These are phyloP conservation scores for Scaptomyza pallida DNA, from an alignment of 1,140 invertebrate genomes.

Conservation along the genomic window DNA sequence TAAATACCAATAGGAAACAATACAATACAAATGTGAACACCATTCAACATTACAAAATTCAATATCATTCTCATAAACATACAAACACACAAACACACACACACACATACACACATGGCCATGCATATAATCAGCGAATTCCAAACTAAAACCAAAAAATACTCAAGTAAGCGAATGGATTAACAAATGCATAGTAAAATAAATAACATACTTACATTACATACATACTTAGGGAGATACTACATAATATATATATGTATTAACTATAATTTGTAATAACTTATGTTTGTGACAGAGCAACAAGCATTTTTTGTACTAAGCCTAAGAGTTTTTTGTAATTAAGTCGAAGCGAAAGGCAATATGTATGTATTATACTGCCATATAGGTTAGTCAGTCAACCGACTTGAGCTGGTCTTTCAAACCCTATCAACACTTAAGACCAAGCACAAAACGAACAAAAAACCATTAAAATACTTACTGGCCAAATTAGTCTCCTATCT, in stretches of 20 bases:
- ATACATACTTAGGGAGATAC: slow-evolving; percentile 32
- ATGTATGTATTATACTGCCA: not conserved
- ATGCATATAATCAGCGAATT: slow-evolving; percentile 81
- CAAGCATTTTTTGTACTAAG: slow-evolving; percentile 56
- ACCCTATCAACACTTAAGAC: slow-evolving; percentile 24
- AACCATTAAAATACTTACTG: slow-evolving; percentile 60
- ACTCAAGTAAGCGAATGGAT: slow-evolving; percentile 68
- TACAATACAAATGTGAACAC: slow-evolving; percentile 15
- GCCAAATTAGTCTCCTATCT: slow-evolving; percentile 74
- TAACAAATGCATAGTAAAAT: slow-evolving; percentile 53
- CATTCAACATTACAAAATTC: slow-evolving; percentile 7
- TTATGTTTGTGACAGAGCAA: slow-evolving; percentile 41
- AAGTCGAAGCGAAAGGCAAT: slow-evolving; percentile 45
- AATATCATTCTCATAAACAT: slow-evolving; percentile 45
- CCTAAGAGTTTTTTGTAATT: slow-evolving; percentile 62
- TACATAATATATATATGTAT: slow-evolving; percentile 29
- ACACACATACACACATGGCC: slow-evolving; percentile 55
- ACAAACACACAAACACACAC: slow-evolving; percentile 33
- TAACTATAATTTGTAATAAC: slow-evolving; percentile 40
- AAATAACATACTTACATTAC: slow-evolving; percentile 14
- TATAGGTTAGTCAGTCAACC: slow-evolving; percentile 23
- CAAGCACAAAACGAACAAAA: slow-evolving; percentile 23
- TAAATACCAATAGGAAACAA: slow-evolving; percentile 50
- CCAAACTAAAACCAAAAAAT: slow-evolving; percentile 68
- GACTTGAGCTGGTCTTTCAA: slow-evolving; percentile 1